These are phyloP conservation scores for Penaeus vannamei DNA, from an alignment of 1,140 invertebrate species.

Conservation along the genomic window DNA sequence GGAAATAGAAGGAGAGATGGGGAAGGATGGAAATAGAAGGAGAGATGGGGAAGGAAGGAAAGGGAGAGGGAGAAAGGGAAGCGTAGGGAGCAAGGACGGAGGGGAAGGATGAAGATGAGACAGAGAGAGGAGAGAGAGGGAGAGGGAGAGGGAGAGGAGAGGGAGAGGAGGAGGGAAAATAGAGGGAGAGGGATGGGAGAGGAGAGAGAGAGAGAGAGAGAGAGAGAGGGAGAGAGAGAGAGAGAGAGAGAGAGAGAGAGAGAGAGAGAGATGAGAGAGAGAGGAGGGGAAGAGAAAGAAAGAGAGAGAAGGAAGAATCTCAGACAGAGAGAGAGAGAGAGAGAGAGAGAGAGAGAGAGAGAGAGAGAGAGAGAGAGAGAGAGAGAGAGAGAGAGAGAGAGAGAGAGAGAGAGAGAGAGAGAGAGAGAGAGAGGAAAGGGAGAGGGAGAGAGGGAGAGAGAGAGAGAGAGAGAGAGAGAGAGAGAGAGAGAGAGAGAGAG, in stretches of 20 bases:
- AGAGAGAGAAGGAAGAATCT: not conserved
- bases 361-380: too few species aligned
- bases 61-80: not conserved
- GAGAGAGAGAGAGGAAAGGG: not conserved
- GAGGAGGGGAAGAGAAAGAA: not conserved
- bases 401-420: too few species aligned
- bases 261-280: not conserved
- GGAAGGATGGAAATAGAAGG: not conserved
- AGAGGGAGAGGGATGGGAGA: too few species aligned
- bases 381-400: too few species aligned
- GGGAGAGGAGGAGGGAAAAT: not conserved
- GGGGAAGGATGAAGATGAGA: not conserved
- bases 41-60: not conserved
- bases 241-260: not conserved
- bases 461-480: too few species aligned
- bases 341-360: too few species aligned
- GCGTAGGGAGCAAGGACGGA: not conserved
- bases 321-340: too few species aligned
- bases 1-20: not conserved
- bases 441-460: too few species aligned
- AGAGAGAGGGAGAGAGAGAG: not conserved
- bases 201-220: not conserved
- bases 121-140: not conserved
- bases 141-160: not conserved
- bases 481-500: too few species aligned